phyloP scores from a whole-genome alignment of 2,888 invertebrate genomes.

The Acanthacorydalis orientalis region DNA sequence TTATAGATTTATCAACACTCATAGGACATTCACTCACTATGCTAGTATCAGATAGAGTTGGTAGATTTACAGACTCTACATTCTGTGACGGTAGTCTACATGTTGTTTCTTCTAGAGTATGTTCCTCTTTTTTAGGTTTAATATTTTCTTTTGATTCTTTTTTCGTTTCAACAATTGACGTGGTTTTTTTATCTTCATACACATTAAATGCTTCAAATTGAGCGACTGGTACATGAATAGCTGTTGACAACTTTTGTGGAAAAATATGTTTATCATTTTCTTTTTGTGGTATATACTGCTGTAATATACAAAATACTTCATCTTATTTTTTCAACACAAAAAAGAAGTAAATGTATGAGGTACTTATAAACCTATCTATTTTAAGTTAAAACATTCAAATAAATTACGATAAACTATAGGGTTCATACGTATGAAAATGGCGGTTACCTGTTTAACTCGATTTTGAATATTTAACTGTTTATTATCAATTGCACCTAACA shows the following conservation, averaged over 20 bases:
- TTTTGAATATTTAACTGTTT: conserved; percentile 33
- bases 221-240: conserved; percentile 36
- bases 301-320: neutral
- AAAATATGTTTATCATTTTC: conserved; percentile 20
- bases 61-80: conserved; percentile 17
- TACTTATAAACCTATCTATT: neutral
- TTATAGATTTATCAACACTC: conserved; percentile 39
- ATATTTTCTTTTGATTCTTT: conserved; percentile 14
- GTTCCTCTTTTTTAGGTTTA: conserved; percentile 10
- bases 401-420: neutral
- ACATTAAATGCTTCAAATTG: conserved; percentile 63
- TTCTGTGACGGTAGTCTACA: too few species aligned
- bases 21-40: conserved; percentile 36
- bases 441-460: conserved; percentile 33
- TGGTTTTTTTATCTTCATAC: conserved; percentile 40
- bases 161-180: conserved; percentile 11
- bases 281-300: conserved; percentile 13
- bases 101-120: neutral
- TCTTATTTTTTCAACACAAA: neutral
- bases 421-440: conserved; percentile 3
- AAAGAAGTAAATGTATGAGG: neutral
- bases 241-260: conserved; percentile 15
- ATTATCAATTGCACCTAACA: conserved; percentile 44
- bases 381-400: neutral
- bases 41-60: conserved; percentile 37